Base-by-base conservation (phyloP, 1,140 invertebrate species). In the Micrasema minimum region DNA sequence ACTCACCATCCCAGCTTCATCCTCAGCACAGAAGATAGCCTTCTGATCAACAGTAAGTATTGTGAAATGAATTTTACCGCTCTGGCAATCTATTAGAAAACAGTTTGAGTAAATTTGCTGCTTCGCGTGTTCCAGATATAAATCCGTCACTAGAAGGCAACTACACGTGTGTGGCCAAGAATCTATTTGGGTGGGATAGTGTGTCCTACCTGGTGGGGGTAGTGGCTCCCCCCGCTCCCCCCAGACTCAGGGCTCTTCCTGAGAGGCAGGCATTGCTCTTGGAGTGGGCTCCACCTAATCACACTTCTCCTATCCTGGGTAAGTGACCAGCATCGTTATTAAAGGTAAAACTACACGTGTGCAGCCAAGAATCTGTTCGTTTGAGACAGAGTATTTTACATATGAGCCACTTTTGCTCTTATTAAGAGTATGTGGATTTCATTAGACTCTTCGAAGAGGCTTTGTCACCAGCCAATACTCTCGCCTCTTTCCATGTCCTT, bases 121-220 rank as follows among this genome's bases (percentile, higher is more conserved):
- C n/a, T n/a, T n/a, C n/a, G n/a, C n/a, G n/a, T n/a, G n/a, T 59
- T 67, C 6, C 77, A 84, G 83, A 82, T 59, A 83, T 84, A 31
- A 88, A 88, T 69, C 85, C 87, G 73, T 88, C 88, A 16, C 81
- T 91, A 12, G 89, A 90, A 68, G 94, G 94, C 10, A 94, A 96
- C 84, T 96, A 95, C 80, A 90, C 93, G 1, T 96, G 95, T 77
- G 86, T 89, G 7, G 93, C 92, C 0, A 90, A 90, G 76, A 96
- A 96, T 80, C 84, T 92, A 12, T 93, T 93, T 79, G 94, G 94
- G 0, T 89, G 89, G 62, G 94, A 96, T 80, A 89, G 90, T 31
- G 91, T 96, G 57, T 89, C 89, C 11, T 94, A 95, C 79, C 87
- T 88, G 1, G 83, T 96, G 11, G 87, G 90, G 70, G 92, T 96